phyloP scores from a whole-genome alignment of 2,113 vertebrate species.

The Aleadryas rufinucha region DNA sequence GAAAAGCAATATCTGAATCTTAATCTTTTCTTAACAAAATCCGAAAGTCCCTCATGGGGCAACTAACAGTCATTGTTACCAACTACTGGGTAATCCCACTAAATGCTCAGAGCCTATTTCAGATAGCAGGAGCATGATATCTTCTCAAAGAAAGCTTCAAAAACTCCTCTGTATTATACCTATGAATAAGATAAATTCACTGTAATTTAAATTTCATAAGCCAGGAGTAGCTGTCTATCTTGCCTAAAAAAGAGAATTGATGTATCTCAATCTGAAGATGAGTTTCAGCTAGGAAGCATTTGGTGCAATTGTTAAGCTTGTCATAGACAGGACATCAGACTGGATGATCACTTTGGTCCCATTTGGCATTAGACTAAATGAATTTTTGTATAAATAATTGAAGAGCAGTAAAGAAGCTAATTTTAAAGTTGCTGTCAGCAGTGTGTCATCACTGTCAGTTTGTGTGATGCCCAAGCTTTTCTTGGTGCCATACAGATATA shows the following conservation, averaged over 20 bases:
- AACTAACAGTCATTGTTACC: neutral
- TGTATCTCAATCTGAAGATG: neutral
- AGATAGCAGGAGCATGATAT: neutral
- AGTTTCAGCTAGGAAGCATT: neutral
- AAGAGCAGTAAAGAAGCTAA: neutral
- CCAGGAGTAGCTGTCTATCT: neutral
- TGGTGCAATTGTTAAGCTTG: neutral
- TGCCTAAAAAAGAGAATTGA: neutral
- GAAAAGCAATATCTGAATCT: neutral
- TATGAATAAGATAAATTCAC: neutral
- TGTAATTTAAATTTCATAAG: neutral
- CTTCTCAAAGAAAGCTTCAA: neutral
- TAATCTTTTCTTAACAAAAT: neutral
- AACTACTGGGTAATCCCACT: neutral
- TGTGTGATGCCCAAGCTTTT: neutral
- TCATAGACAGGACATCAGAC: neutral
- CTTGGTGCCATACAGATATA: neutral
- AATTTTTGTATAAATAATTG: neutral
- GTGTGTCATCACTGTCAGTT: neutral
- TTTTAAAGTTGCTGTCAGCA: neutral
- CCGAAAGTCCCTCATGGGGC: neutral
- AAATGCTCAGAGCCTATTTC: neutral
- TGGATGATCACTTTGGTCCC: neutral
- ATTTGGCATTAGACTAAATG: neutral
- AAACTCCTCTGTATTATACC: neutral